Evolutionary conservation across 2,113 vertebrate species (phyloP), one percentile per base, ranked within the genome.

Genomic region (Coturnix japonica): DNA sequence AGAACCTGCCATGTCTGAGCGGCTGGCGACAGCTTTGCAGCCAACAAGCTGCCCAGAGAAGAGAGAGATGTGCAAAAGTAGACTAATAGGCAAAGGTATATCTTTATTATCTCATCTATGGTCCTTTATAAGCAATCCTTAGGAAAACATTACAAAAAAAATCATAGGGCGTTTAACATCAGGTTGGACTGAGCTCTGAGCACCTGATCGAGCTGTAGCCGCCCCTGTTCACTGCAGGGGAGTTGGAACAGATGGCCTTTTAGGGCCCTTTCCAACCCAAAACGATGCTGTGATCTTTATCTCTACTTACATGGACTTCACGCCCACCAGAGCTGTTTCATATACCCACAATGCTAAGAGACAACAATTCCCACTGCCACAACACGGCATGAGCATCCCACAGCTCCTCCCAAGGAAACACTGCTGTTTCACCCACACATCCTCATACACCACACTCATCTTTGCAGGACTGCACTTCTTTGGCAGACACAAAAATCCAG

Each of bases 401-500:
- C 37, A 56, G 56, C 67, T 75, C 53, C 35, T 56, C 44, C 44
- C 26, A 64, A 81, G 72, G 70, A 64, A 85, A 57, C 44, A 5
- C 20, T 19, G 30, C 7, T 75, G 8, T 75, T 89, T 72, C 53
- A 79, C 5, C 47, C 39, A 26, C 2, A 1, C 44, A 35, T 25
- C 59, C 74, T 57, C 64, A 74, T 1, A 35, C 33, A 49, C 25
- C 53, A 75, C 33, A 57, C 66, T 83, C 3, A 2, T 51, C 69
- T 60, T 47, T 33, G 44, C 47, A 93, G 70, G 77, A 69, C 76
- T 19, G 23, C 41, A 49, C 65, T 78, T 53, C 46, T 66, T 39
- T 51, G 79, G 46, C 71, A 92, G 84, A 85, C 71, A n/a, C 2
- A 49, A 70, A 84, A 94, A 96, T 90, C 77, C 77, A 80, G 84